Conservation (phyloP, 2,888 invertebrate genomes). For the Pimpla rufipes region DNA sequence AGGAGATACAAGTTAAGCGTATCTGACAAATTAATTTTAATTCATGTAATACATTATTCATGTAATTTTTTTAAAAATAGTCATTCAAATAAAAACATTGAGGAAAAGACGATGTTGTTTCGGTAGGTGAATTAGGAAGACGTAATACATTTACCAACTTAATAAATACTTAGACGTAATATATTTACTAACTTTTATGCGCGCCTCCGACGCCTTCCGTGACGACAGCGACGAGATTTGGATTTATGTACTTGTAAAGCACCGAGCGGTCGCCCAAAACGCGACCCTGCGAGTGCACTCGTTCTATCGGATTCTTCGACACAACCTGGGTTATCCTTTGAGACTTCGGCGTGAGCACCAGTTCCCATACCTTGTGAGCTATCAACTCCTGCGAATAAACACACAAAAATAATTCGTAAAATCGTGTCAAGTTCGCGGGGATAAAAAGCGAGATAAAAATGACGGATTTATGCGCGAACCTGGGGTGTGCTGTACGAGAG, state of each 20-base stretch:
- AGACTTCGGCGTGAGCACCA: slow-evolving; percentile 88
- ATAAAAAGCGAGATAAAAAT: slow-evolving; percentile 3
- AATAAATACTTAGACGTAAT: no score
- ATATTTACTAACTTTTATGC: slow-evolving; percentile 89
- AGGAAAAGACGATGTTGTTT: no score
- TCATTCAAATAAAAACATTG: no score
- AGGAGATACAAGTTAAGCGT: slow-evolving; percentile 94
- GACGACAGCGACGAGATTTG: slow-evolving; percentile 96
- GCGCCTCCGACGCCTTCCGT: slow-evolving; percentile 91
- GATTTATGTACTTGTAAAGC: slow-evolving; percentile 99
- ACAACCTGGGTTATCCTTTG: slow-evolving; percentile 89
- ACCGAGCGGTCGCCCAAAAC: slow-evolving; percentile 98
- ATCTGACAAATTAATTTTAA: slow-evolving; percentile 85
- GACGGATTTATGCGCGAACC: no score
- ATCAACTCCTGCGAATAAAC: slow-evolving; percentile 86
- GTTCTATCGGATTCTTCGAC: slow-evolving; percentile 89
- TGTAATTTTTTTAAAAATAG: no score
- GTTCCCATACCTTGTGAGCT: slow-evolving; percentile 91
- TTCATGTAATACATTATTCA: no score
- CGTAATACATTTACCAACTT: no score
- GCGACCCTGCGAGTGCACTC: slow-evolving; percentile 97
- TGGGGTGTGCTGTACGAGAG: slow-evolving; percentile 85
- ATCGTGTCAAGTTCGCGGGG: neutral
- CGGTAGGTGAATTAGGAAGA: no score
- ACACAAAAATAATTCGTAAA: slow-evolving; percentile 14